A percentile compares a stretch with the other conserved stretches of the same genome.
Conservation (phyloP, 2,797 vertebrate species). For the Leptodactylus fallax region DNA sequence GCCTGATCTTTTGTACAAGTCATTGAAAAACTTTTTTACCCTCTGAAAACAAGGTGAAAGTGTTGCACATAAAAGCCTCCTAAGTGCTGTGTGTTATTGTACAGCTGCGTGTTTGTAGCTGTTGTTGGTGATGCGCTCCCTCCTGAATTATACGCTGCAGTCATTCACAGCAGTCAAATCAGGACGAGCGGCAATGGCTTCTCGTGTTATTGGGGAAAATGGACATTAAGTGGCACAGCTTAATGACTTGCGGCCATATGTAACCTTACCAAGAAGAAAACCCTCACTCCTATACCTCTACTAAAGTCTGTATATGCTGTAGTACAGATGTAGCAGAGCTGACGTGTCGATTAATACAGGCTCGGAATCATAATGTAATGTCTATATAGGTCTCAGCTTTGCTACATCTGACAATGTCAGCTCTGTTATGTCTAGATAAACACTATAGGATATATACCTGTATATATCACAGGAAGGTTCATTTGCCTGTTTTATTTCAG, state of each 20-base stretch:
- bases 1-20: constrained; percentile 11
- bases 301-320: too few species aligned
- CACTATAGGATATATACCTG: too few species aligned
- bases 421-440: too few species aligned
- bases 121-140: constrained; percentile 16
- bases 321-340: too few species aligned
- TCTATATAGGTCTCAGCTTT: too few species aligned
- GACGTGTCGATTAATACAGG: too few species aligned
- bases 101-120: neutral
- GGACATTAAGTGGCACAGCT: constrained; percentile 1
- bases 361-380: too few species aligned
- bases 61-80: constrained; percentile 31
- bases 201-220: constrained; percentile 7
- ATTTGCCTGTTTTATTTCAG: too few species aligned
- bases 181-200: neutral
- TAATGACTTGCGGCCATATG: neutral
- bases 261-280: neutral
- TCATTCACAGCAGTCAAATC: constrained; percentile 8
- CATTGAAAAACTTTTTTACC: neutral
- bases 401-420: too few species aligned
- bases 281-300: neutral
- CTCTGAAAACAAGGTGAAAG: neutral
- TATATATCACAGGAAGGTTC: too few species aligned
- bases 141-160: constrained; percentile 24
- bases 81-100: constrained; percentile 8